A percentile compares a stretch with the other conserved stretches of the same genome.
phyloP scores from a whole-genome alignment of 1,140 invertebrate genomes.

The Pseudomyrmex cubaensis region DNA sequence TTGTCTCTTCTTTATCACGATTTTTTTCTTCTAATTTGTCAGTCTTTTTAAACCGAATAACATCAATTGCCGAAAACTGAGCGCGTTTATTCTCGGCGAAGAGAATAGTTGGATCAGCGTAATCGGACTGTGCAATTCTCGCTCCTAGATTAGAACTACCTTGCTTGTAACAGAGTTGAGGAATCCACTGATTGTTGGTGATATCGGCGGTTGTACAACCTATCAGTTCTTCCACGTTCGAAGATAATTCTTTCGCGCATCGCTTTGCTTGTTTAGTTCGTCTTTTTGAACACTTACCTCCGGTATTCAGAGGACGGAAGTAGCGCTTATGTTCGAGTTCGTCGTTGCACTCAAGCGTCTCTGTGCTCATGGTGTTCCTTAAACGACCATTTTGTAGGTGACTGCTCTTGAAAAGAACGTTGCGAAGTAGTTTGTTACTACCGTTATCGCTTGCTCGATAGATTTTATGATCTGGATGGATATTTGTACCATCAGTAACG shows the following conservation, averaged over 20 bases:
- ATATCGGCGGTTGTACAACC: constrained; percentile 69
- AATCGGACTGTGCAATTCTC: constrained; percentile 94
- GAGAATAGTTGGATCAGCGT: constrained; percentile 91
- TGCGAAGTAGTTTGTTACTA: constrained; percentile 75
- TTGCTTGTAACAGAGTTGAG: constrained; percentile 88
- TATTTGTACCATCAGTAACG: constrained; percentile 81
- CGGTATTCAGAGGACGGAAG: constrained; percentile 72
- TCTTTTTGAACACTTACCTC: constrained; percentile 69
- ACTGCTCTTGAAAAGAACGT: constrained; percentile 80
- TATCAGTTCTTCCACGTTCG: constrained; percentile 79
- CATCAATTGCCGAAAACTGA: background rate
- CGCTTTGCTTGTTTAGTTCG: constrained; percentile 75
- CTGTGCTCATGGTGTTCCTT: constrained; percentile 81
- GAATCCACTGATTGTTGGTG: constrained; percentile 58
- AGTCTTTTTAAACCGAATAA: constrained; percentile 33
- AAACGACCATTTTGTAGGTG: constrained; percentile 79
- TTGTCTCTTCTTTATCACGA: constrained; percentile 56
- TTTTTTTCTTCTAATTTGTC: background rate
- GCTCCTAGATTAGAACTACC: constrained; percentile 93
- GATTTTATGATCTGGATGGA: constrained; percentile 92
- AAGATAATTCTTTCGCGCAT: constrained; percentile 74
- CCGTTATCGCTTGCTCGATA: constrained; percentile 86
- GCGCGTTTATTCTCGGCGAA: constrained; percentile 83
- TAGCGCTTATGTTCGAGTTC: constrained; percentile 79
- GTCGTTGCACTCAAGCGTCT: constrained; percentile 83